phyloP scores from a whole-genome alignment of 1,140 invertebrate genomes.

The Limonius californicus region DNA sequence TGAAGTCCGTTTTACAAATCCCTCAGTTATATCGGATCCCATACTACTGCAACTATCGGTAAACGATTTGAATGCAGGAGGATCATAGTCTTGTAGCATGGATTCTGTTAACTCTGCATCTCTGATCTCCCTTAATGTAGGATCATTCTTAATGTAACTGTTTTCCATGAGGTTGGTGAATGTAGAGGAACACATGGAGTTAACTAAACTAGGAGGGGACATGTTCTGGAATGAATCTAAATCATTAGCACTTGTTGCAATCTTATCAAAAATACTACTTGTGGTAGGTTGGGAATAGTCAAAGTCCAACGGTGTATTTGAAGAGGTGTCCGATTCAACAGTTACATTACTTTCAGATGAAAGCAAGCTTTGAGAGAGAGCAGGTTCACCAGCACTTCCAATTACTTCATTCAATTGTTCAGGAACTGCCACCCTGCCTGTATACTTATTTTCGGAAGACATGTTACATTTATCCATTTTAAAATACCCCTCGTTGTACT shows the following conservation, averaged over 20 bases:
- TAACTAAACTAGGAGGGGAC: constrained; percentile 45
- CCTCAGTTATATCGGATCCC: constrained; percentile 39
- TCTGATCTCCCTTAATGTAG: constrained; percentile 42
- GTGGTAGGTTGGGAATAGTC: constrained; percentile 40
- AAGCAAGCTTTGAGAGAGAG: background rate
- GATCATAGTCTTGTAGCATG: constrained; percentile 39
- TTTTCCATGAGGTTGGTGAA: constrained; percentile 46
- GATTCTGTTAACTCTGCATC: constrained; percentile 40
- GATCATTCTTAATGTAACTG: constrained; percentile 46
- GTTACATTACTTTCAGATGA: too few relatives aligned
- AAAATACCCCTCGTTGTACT: constrained; percentile 37
- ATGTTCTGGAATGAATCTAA: constrained; percentile 44
- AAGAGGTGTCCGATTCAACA: background rate
- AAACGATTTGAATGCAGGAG: constrained; percentile 41
- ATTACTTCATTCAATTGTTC: background rate
- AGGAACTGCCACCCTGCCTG: background rate
- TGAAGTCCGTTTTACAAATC: constrained; percentile 33
- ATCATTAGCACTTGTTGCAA: constrained; percentile 28
- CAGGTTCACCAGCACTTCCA: background rate
- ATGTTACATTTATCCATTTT: background rate
- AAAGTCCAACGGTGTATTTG: constrained; percentile 33
- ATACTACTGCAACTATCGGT: constrained; percentile 43
- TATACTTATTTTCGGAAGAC: background rate
- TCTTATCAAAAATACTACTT: constrained; percentile 42
- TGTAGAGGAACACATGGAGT: constrained; percentile 46